Conservation (phyloP, 2,113 vertebrate genomes). For the Passer domesticus region DNA sequence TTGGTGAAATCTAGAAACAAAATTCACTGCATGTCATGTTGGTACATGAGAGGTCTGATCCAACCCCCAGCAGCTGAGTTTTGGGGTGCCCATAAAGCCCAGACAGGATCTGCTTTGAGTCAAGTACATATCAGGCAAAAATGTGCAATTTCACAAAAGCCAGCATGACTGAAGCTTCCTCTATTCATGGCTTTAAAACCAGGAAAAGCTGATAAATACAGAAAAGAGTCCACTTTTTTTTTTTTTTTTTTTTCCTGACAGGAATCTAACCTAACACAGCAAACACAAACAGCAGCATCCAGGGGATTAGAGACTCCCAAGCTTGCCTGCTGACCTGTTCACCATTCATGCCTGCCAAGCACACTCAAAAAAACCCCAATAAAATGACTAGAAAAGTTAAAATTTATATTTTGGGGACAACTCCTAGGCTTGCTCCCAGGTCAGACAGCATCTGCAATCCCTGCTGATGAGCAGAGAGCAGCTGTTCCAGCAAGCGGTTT, state of each 20-base stretch:
- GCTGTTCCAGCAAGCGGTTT: not conserved
- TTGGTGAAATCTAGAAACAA: not conserved
- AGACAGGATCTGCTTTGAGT: not conserved
- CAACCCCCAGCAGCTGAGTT: not conserved
- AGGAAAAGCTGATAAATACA: not conserved
- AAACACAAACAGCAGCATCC: not conserved
- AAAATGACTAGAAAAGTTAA: not conserved
- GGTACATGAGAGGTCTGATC: fast-evolving
- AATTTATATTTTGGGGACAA: not conserved
- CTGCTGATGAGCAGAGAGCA: not conserved
- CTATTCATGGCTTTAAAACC: not conserved
- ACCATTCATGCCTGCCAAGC: not conserved
- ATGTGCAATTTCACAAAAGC: not conserved
- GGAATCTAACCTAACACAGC: not conserved
- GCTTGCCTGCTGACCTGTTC: not conserved
- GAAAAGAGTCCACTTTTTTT: not conserved
- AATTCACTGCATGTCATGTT: fast-evolving
- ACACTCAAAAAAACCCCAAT: fast-evolving
- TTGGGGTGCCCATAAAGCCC: not conserved
- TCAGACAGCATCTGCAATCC: not conserved
- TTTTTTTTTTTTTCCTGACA: not conserved
- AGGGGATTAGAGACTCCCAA: not conserved
- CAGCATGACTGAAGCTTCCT: not conserved
- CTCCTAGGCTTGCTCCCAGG: not conserved
- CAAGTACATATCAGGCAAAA: not conserved